Percentiles rank a stretch among this genome's conserved stretches.
Conservation (phyloP, 2,797 vertebrate genomes). For the Bradypodion pumilum region DNA sequence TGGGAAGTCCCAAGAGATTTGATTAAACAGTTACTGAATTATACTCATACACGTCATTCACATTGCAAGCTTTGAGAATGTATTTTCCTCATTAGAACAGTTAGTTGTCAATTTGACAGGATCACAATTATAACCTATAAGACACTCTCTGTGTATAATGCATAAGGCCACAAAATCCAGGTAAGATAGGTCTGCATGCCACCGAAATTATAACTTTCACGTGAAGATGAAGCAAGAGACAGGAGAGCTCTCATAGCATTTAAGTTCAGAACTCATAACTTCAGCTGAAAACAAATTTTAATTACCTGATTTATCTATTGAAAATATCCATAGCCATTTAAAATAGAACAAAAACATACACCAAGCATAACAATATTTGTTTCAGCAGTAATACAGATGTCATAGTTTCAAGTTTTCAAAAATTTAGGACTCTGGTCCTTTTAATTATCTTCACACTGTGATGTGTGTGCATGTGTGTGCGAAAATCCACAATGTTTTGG, state of each 20-base stretch:
- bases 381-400: constrained; percentile 1
- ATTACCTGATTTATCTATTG: neutral
- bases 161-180: constrained; percentile 51
- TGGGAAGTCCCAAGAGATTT: constrained; percentile 76
- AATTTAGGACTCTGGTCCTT: neutral
- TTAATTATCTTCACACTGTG: constrained; percentile 11
- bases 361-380: neutral
- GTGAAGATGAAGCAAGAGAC: neutral
- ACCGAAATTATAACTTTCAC: neutral
- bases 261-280: rapidly evolving
- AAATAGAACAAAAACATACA: constrained; percentile 14
- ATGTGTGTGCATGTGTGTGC: neutral
- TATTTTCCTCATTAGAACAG: constrained; percentile 86
- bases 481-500: constrained; percentile 18
- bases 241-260: rapidly evolving
- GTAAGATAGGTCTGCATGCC: neutral
- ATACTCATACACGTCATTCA: constrained; percentile 93
- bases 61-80: constrained; percentile 89
- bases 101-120: constrained; percentile 83
- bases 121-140: constrained; percentile 75
- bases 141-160: constrained; percentile 66
- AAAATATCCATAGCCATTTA: constrained; percentile 12
- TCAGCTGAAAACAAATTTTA: rapidly evolving
- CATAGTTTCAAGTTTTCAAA: neutral
- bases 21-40: constrained; percentile 88